Evolutionary conservation across 2,888 invertebrate genomes (phyloP), one percentile per base, ranked within the genome.

Genomic region (Resseliella maxima): DNA sequence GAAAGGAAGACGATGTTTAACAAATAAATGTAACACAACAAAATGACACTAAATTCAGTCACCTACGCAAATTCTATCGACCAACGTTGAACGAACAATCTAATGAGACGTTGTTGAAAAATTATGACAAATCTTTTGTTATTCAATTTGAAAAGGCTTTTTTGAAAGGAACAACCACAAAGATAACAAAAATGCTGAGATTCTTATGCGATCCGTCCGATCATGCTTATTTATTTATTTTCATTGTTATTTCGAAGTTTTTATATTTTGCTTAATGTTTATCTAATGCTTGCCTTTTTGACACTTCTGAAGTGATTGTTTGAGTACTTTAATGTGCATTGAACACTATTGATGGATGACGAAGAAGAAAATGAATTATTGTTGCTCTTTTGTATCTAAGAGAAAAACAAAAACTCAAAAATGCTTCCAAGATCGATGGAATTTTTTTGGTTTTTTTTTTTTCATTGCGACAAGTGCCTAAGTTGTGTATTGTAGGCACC

Each of bases 221-320:
- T 3, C 24, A 59, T 59, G 72, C n/a, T 35, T 27, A 72, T 72
- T 72, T 72, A 72, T 31, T 72, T 72, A 72, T 72, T 72, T 72
- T 72, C 31, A 31, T 72, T 72, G 72, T 31, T 72, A 10, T 24
- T n/a, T 59, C 24, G n/a, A 2, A 2, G 72, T 15, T 72, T 72
- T 27, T 72, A 12, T n/a, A 31, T 72, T 72, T 72, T 35, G 72
- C 72, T 35, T 72, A 35, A 72, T 72, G 31, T 72, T 72, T 72
- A 72, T 72, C 72, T 72, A 35, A 72, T 72, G 72, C 72, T 59
- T n/a, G 59, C 59, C 59, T 72, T 35, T 72, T 72, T 72, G 72
- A 72, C 72, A 72, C 72, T 72, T 72, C 72, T 72, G 15, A 72
- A 72, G 72, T 72, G 72, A 72, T 59, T 59, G 59, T 59, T 6